A percentile compares a stretch with the other conserved stretches of the same genome.
Conservation (phyloP, 2,888 invertebrate genomes). For the Caenorhabditis drosophilae region DNA sequence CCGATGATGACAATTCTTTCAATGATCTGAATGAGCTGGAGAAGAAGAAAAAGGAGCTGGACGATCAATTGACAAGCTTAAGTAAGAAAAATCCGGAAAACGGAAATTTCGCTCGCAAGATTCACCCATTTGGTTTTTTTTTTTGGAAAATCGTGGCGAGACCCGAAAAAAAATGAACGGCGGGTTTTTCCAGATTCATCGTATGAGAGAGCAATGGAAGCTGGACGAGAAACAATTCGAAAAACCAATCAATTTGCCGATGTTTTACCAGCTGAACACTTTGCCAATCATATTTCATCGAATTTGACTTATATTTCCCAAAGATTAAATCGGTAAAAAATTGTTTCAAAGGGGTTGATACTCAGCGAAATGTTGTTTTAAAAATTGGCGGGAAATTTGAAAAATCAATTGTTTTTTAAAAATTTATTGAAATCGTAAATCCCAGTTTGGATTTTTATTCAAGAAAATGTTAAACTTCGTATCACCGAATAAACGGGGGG, state of each 20-base stretch:
- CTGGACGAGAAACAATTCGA: conserved; percentile 20
- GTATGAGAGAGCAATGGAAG: conserved; percentile 23
- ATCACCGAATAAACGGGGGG: too few species aligned
- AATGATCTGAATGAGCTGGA: conserved; percentile 14
- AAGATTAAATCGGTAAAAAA: conserved; percentile 17
- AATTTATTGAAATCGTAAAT: too few species aligned
- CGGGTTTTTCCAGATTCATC: conserved; percentile 10
- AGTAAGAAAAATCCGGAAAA: conserved; percentile 19
- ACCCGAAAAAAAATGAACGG: neutral
- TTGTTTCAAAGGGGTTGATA: too few species aligned
- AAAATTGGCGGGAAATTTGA: too few species aligned
- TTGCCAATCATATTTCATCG: conserved; percentile 21
- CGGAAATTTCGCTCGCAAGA: too few species aligned
- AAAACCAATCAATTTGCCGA: conserved; percentile 24
- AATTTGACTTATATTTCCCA: conserved; percentile 23
- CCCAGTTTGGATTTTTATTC: too few species aligned
- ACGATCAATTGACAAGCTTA: conserved; percentile 66
- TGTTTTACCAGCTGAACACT: conserved; percentile 27
- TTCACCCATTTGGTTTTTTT: too few species aligned
- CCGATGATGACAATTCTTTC: conserved; percentile 54
- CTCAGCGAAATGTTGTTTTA: neutral
- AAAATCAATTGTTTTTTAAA: too few species aligned
- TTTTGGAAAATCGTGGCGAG: too few species aligned
- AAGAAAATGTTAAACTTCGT: neutral
- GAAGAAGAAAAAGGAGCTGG: conserved; percentile 56